Evolutionary conservation across 1,140 invertebrate genomes (phyloP).

Genomic region (Dryas iulia): DNA sequence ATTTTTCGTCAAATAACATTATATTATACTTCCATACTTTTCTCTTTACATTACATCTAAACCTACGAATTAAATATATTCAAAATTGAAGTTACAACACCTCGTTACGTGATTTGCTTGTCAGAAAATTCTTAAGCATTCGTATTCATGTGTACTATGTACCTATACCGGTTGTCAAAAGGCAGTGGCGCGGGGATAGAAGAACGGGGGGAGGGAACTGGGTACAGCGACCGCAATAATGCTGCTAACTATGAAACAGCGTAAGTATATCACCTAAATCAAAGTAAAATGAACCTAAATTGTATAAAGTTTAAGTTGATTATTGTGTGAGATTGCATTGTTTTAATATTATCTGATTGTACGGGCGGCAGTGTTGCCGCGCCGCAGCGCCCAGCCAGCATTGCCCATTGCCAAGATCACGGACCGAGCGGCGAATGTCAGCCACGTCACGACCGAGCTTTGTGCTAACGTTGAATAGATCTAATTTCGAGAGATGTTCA

Average conservation of each 20-base stretch:
- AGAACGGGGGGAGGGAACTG: conserved; percentile 42
- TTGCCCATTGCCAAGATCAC: conserved; percentile 79
- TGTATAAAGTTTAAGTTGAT: neutral
- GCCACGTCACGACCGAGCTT: conserved; percentile 72
- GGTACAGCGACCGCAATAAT: conserved; percentile 75
- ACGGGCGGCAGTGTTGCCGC: conserved; percentile 46
- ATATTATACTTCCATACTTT: neutral
- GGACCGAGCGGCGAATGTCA: conserved; percentile 75
- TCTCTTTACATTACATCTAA: neutral
- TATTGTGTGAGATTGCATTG: conserved; percentile 9
- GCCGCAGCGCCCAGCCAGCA: conserved; percentile 66
- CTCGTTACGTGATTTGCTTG: conserved; percentile 63
- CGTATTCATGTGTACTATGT: conserved; percentile 54
- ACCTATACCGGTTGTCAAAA: conserved; percentile 78
- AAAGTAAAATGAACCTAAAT: conserved; percentile 11
- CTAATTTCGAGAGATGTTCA: conserved; percentile 57
- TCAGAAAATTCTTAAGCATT: conserved; percentile 71
- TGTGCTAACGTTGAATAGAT: conserved; percentile 67
- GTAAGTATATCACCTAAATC: neutral
- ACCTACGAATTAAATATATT: neutral
- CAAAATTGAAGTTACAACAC: conserved; percentile 21
- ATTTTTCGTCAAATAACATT: too few relatives aligned
- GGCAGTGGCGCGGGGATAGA: conserved; percentile 49
- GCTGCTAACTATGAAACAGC: neutral
- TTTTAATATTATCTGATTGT: conserved; percentile 26